Evolutionary conservation across 2,113 vertebrate species (phyloP).

Genomic region (Anarhynchus alexandrinus): DNA sequence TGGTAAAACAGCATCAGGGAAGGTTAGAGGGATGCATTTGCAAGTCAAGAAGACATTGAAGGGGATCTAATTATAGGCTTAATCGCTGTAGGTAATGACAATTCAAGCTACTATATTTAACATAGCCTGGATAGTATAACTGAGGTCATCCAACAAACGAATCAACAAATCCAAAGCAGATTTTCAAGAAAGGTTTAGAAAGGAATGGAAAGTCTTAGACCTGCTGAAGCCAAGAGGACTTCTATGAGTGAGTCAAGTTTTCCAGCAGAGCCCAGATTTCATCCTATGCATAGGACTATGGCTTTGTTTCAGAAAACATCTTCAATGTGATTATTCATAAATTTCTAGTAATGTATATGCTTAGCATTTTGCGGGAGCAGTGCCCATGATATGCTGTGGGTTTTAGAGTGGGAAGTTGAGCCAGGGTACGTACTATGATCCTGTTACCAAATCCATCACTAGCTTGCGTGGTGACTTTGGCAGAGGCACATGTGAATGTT

Average conservation of each 20-base stretch:
- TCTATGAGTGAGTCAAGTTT: not conserved
- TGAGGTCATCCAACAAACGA: not conserved
- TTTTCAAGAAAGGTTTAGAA: not conserved
- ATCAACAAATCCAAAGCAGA: conserved; percentile 29
- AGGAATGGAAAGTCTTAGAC: not conserved
- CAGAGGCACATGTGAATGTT: not conserved
- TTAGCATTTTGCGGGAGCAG: not conserved
- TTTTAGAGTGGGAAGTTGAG: not conserved
- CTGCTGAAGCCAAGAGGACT: not conserved
- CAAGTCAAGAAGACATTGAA: conserved; percentile 56
- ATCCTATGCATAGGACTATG: not conserved
- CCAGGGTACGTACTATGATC: not conserved
- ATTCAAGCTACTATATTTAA: conserved; percentile 54
- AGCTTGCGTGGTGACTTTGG: not conserved
- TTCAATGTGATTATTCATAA: not conserved
- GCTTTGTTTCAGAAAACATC: not conserved
- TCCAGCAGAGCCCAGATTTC: not conserved
- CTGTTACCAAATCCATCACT: not conserved
- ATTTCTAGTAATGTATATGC: not conserved
- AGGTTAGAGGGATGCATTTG: conserved; percentile 30
- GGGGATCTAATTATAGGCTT: conserved; percentile 57
- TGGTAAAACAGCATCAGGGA: conserved; percentile 23
- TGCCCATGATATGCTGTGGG: not conserved
- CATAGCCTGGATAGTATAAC: conserved; percentile 3
- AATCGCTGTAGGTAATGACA: conserved; percentile 32